A percentile compares a stretch with the other conserved stretches of the same genome.
Evolutionary conservation across 2,888 invertebrate genomes (phyloP).

Genomic region (Coleophora flavipennella): DNA sequence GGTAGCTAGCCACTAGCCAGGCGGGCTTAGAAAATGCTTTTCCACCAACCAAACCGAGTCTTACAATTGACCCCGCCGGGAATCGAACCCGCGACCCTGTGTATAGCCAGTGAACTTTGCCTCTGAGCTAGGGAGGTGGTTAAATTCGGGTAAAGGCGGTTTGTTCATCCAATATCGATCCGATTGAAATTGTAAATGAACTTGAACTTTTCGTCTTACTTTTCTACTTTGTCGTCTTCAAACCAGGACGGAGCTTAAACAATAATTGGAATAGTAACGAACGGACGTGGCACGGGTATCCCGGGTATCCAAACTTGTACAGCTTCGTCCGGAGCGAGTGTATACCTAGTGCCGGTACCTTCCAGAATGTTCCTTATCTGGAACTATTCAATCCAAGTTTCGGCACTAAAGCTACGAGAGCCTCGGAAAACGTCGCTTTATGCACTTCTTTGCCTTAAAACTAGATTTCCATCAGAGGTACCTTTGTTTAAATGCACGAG

Average conservation of each 20-base stretch:
- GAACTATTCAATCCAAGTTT: conserved; percentile 17
- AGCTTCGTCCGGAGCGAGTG: conserved; percentile 1
- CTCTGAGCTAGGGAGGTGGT: too few species aligned
- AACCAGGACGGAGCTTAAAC: too few species aligned
- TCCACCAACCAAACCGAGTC: too few species aligned
- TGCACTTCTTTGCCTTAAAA: conserved; percentile 3
- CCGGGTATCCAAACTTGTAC: background rate
- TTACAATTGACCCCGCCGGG: too few species aligned
- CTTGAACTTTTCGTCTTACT: background rate
- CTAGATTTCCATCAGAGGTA: conserved; percentile 6
- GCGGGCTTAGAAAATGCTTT: too few species aligned
- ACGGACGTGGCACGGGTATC: too few species aligned
- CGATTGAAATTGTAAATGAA: too few species aligned
- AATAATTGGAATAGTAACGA: conserved; percentile 3
- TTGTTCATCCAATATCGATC: too few species aligned
- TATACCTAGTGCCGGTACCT: background rate
- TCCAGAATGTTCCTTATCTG: conserved; percentile 5
- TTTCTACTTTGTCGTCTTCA: background rate
- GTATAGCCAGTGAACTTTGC: too few species aligned
- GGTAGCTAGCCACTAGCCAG: too few species aligned
- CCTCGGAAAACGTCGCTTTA: conserved; percentile 1
- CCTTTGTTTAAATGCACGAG: background rate
- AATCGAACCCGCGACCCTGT: too few species aligned
- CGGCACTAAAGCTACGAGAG: conserved; percentile 10
- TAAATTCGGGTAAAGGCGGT: too few species aligned